Base-by-base conservation (phyloP, 2,888 invertebrate species). In the Calameuta filiformis region DNA sequence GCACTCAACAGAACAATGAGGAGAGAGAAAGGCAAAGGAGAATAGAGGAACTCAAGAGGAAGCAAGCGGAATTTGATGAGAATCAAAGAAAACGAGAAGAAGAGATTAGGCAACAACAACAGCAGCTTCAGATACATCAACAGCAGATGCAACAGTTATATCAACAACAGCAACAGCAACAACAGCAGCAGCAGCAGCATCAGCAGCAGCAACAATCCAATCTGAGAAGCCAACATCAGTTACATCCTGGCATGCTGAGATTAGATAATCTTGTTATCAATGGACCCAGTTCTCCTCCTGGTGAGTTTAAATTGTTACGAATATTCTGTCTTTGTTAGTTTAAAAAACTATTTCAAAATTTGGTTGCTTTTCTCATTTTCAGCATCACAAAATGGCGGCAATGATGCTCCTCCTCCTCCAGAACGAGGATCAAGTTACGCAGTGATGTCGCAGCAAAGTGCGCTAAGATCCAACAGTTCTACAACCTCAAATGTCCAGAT, bases 381-480 rank as follows among this genome's bases (percentile, higher is more conserved):
- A 90, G 90, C 88, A 30, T 87, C 88, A 33, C 90, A 89, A 84
- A 89, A 87, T 79, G 87, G 86, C n/a, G 84, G 87, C 35, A 90
- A 87, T 73, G 91, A 91, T 30, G 95, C 97, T 1, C 93, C 93
- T 6, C 94, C 96, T 73, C 97, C 97, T 34, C 98, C 98, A 3
- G 97, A 97, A 91, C 94, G 98, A 81, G 97, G 97, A 79, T 97
- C 97, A 35, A 97, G 97, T 71, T 98, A 97, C 91, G 95, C 96
- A 4, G 95, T 96, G 37, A 97, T 97, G 96, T 95, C 95, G 12
- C 96, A 96, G 86, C 92, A 93, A 90, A 92, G 93, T 89, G 92
- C 92, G 81, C 85, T 92, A 83, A 86, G 92, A 77, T 91, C 92
- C 12, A 92, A 91, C 77, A 89, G 83, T 75, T 89, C 91, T 68